Evolutionary conservation across 2,888 invertebrate species (phyloP), one percentile per base, ranked within the genome.

Genomic region (Linyphia triangularis): DNA sequence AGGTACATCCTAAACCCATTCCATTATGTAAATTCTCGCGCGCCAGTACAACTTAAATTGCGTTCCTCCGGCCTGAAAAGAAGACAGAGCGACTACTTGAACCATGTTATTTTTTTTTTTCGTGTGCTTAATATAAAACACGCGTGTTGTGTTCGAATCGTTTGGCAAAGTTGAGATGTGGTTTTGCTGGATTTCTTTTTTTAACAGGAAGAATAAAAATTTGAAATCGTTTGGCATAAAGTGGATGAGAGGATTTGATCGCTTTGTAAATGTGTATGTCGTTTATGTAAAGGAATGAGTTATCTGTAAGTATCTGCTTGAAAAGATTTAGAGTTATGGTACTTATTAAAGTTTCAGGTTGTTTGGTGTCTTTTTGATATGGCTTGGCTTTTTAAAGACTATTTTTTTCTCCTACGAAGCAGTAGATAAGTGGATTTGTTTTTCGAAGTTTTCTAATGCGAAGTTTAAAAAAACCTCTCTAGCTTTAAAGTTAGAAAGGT

Each of bases 21-120:
- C 61, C 61, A 82, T 82, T 82, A 82, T 82, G 82, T 40, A 82
- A 82, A 82, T 82, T 72, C 40, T 43, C 24, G 22, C 40, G 59
- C 43, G 22, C 28, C 51, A 9, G 57, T 40, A 59, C 33, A 22
- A 43, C 40, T 78, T 4, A 78, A 77, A 78, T 78, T 63, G 26
- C 73, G 57, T 57, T 73, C 51, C n/a, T 57, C 30, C 30, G 5
- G 59, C 4, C 7, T 19, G 19, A 6, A 9, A 57, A 59, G 59
- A 59, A 59, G 30, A 59, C 33, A 59, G 57, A 67, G 16, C 13
- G 13, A 26, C 10, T 7, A 7, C 63, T 6, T 6, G 10, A 7
- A 26, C 13, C 13, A 16, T 4, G 63, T 24, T 24, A 7, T 63
- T 63, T 63, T 63, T 63, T 63, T 63, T 63, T 63, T 26, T 6